These are phyloP conservation scores for Dasyornis broadbenti DNA, from an alignment of 2,113 vertebrate genomes.

Conservation along the genomic window DNA sequence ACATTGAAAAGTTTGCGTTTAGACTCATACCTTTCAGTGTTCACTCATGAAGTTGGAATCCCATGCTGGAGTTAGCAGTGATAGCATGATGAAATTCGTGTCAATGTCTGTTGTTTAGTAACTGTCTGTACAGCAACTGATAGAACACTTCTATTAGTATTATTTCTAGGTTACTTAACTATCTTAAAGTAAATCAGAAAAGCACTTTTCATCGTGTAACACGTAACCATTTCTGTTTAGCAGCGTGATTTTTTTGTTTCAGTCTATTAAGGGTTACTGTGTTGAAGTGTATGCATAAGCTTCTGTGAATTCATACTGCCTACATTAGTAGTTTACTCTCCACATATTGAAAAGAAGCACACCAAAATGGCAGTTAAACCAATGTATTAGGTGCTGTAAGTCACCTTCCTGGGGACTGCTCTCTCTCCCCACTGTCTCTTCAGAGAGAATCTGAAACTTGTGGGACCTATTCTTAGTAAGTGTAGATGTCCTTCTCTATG, in stretches of 20 bases:
- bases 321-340: background rate
- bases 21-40: background rate
- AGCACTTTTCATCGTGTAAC: accelerated
- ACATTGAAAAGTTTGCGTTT: background rate
- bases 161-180: background rate
- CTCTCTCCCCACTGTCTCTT: background rate
- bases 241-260: background rate
- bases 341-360: background rate
- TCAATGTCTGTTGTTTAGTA: background rate
- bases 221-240: background rate
- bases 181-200: background rate
- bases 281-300: background rate
- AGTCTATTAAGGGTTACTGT: background rate
- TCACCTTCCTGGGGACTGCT: accelerated
- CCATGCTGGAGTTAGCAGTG: background rate
- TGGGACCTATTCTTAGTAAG: background rate
- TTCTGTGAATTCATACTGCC: background rate
- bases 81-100: background rate
- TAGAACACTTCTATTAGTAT: background rate
- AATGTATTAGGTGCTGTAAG: background rate
- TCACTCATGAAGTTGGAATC: background rate
- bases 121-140: background rate
- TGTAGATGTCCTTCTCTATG: background rate
- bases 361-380: background rate
- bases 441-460: background rate